Base-by-base conservation (phyloP, 1,140 invertebrate species). In the Cyrtorhinus lividipennis region DNA sequence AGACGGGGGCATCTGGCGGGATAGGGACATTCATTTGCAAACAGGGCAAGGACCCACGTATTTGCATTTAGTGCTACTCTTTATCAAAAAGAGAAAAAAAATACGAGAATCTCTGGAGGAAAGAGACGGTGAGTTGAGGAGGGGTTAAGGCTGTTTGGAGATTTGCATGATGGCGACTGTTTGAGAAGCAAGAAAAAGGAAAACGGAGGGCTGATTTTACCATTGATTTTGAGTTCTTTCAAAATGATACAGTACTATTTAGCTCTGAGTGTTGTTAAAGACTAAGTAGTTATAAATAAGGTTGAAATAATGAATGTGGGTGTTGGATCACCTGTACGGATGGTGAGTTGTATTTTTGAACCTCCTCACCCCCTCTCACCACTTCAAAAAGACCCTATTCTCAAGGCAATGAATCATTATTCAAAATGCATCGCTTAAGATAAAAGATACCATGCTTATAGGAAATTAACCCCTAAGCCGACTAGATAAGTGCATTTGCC, bases 11-110 rank as follows among this genome's bases (percentile, higher is more conserved):
- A 20, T 20, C 8, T n/a, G 8, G 8, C 8, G 48, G 22, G 48
- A 56, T 10, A 56, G 48, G 48, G 48, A 56, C 48, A 56, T 56
- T 56, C 48, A 56, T 56, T 56, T 56, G 18, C 48, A 56, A 56
- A 56, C 48, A 56, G 48, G 20, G 48, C 48, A 10, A 56, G 48
- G 48, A 5, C 48, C 48, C 15, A 8, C 30, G 18, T 20, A 56
- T 56, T 56, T 56, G 48, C 48, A 56, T 56, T 56, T 56, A 56
- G 48, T n/a, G 20, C 48, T 8, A 56, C 20, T 56, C 48, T 56
- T 56, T 18, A 18, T 56, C 5, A 56, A 56, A 56, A 56, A 15
- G 15, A 38, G 30, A 38, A 38, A 15, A 38, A 38, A 38, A 38
- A 38, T 10, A 56, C 20, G 18, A 56, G 48, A 20, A 56, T 56